These are phyloP conservation scores for Camponotus vicinus DNA, from an alignment of 1,140 invertebrate genomes.

Conservation along the genomic window DNA sequence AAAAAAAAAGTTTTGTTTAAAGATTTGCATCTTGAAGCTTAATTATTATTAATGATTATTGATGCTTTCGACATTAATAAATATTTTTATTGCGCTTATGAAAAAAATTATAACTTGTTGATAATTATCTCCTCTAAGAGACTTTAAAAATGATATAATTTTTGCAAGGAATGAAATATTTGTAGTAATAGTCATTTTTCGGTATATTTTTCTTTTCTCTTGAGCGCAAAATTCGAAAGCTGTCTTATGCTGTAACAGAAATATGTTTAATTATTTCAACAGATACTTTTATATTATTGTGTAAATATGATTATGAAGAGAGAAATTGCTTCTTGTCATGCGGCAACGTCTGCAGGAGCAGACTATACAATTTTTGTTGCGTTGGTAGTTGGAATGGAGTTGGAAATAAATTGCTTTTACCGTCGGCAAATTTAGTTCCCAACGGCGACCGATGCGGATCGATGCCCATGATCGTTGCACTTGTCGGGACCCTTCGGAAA, in stretches of 20 bases:
- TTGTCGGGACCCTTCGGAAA: slow-evolving; percentile 32
- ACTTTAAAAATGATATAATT: neutral
- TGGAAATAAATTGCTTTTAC: slow-evolving; percentile 56
- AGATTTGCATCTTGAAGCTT: neutral
- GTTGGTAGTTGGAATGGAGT: slow-evolving; percentile 17
- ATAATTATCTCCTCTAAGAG: neutral
- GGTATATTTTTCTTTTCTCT: neutral
- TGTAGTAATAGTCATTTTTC: neutral
- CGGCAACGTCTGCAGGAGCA: slow-evolving; percentile 15
- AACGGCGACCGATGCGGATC: slow-evolving; percentile 25
- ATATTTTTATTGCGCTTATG: neutral
- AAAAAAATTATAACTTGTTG: neutral
- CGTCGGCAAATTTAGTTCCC: slow-evolving; percentile 65
- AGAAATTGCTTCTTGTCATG: slow-evolving; percentile 31
- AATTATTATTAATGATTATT: neutral
- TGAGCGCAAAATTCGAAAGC: neutral
- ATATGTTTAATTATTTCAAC: neutral
- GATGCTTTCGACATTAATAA: neutral
- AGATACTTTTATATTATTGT: slow-evolving; percentile 19
- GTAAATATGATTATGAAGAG: neutral
- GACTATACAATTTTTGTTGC: slow-evolving; percentile 48
- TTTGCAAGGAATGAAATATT: neutral
- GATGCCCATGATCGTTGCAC: slow-evolving; percentile 57
- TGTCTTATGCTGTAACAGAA: neutral
- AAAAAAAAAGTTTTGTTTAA: slow-evolving; percentile 2